Evolutionary conservation across 1,140 invertebrate species (phyloP), one percentile per base, ranked within the genome.

Genomic region (Homarus americanus): DNA sequence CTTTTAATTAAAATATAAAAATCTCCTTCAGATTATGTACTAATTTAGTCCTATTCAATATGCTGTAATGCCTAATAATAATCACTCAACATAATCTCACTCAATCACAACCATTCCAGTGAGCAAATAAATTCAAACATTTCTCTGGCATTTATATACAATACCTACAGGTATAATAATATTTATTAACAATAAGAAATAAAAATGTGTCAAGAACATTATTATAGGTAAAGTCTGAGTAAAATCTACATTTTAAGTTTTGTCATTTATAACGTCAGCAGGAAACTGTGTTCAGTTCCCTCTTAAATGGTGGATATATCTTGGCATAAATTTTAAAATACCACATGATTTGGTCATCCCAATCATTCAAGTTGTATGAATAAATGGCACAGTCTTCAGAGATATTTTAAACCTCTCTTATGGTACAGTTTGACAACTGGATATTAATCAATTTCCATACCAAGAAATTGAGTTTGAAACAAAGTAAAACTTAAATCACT

Each of bases 71-170:
- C 10, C 15, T 40, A n/a, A 40, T 1, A 40, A 36, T 87, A 49
- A 80, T 34, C 32, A 79, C 38, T n/a, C 58, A 40, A 66, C 85
- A 78, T 38, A 80, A 36, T 41, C 15, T 49, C 76, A 69, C 41
- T 76, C 87, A 82, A 40, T 89, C 87, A 89, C 87, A 89, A 89
- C 87, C 87, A 82, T 82, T 41, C 87, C 76, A 34, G 75, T 89
- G 87, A 89, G 87, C 87, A 89, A 89, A 89, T 89, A 82, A 88
- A 89, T 89, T 82, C 66, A 73, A 49, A 89, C 79, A 89, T 75
- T 41, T 73, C 53, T 84, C 63, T 84, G 82, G 82, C 82, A 40
- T 41, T 28, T 73, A 84, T 84, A 34, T 87, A 79, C 85, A 69
- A 41, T 12, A 79, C 53, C 73, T 38, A 78, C 73, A 66, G 41